These are phyloP conservation scores for Meteorus sp. DNA, from an alignment of 1,140 invertebrate genomes.

Conservation along the genomic window DNA sequence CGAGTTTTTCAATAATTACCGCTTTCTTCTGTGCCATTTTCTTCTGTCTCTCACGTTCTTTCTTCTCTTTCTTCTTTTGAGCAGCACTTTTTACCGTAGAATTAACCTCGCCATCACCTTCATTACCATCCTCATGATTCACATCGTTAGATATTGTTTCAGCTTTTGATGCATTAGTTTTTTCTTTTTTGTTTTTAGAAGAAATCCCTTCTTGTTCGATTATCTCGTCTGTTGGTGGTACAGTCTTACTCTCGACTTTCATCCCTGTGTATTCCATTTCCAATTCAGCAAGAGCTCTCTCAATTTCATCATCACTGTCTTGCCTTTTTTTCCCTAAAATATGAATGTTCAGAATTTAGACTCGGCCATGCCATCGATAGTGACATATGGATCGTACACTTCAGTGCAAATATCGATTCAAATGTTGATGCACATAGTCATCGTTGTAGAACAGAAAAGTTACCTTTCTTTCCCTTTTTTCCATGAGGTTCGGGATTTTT, in stretches of 20 bases:
- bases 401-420: background rate
- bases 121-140: constrained; percentile 45
- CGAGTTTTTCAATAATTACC: constrained; percentile 36
- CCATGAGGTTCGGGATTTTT: constrained; percentile 53
- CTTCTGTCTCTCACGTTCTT: constrained; percentile 80
- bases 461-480: constrained; percentile 49
- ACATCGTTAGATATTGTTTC: constrained; percentile 43
- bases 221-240: constrained; percentile 33
- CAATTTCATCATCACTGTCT: constrained; percentile 82
- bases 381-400: too few species aligned
- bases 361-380: background rate
- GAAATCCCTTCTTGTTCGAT: background rate
- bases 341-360: background rate
- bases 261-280: constrained; percentile 75
- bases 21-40: constrained; percentile 67
- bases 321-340: constrained; percentile 66
- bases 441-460: background rate
- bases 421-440: too few species aligned
- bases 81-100: constrained; percentile 78
- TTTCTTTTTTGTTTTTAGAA: constrained; percentile 30
- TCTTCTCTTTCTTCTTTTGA: constrained; percentile 86
- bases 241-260: constrained; percentile 28
- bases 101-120: constrained; percentile 56
- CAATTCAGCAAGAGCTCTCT: constrained; percentile 80
- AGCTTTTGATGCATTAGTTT: too few species aligned